Evolutionary conservation across 1,140 invertebrate genomes (phyloP), one percentile per base, ranked within the genome.

Genomic region (Tetramorium simillimum): DNA sequence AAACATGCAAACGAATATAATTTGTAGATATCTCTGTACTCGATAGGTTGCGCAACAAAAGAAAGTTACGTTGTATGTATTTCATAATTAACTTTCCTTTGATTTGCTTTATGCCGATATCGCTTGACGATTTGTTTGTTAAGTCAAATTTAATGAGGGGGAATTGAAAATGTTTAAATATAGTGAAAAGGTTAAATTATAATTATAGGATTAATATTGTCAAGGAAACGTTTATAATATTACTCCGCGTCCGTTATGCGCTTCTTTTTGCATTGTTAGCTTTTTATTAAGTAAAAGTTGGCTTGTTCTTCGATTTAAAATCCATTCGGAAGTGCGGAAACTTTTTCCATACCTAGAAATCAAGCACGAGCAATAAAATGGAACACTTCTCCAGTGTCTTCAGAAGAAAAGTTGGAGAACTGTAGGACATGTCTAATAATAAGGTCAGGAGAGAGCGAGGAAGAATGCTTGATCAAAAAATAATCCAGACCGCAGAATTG

Each of bases 301-400:
- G 28, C 5, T 40, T 28, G 7, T n/a, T 46, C 49, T 70, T 40
- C 2, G 37, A 72, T 70, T 72, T 81, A 12, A 72, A 72, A 58
- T 81, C 3, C 12, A 72, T 58, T 72, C 6, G 5, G 10, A 70
- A 24, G 10, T 9, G 46, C 46, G 21, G 18, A 37, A 81, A 56
- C 37, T 56, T 72, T 43, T 72, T 46, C 21, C 37, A 46, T 46
- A 75, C 3, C 24, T 72, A 49, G 14, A 75, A 84, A 84, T 84
- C 67, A 60, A 73, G 28, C 7, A 7, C 69, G 18, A 33, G n/a
- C 7, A 14, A 60, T 84, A 49, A 60, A 73, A 72, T 14, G 24
- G 10, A 49, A 21, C 24, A 72, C 51, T 58, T 73, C 6, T 73
- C 2, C 18, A 75, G 3, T 2, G 33, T 69, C n/a, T 9, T 24